Evolutionary conservation across 2,797 vertebrate species (phyloP).

Genomic region (Scolopax rusticola): DNA sequence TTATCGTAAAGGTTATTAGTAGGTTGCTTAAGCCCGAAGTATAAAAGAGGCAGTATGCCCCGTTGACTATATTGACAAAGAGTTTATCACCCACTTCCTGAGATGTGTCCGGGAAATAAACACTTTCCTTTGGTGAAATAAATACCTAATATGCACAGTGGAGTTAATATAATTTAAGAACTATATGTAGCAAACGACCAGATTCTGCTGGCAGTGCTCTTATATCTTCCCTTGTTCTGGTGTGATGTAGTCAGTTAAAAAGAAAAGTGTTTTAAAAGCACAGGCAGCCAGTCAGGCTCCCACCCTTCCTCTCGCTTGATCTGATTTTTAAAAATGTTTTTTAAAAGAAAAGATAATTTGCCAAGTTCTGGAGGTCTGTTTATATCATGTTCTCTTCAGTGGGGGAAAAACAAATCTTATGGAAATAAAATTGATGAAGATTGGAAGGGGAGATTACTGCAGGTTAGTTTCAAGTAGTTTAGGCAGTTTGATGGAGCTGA

Average conservation of each 20-base stretch:
- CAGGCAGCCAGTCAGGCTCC: not conserved
- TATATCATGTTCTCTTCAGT: not conserved
- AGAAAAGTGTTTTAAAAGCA: not conserved
- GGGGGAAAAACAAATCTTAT: not conserved
- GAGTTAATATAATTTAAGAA: not conserved
- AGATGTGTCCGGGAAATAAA: not conserved
- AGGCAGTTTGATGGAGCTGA: not conserved
- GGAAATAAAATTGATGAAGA: not conserved
- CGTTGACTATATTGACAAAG: rapidly evolving
- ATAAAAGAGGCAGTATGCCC: not conserved
- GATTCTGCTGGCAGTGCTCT: not conserved
- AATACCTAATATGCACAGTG: rapidly evolving
- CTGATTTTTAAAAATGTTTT: too few relatives aligned
- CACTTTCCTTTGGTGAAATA: not conserved
- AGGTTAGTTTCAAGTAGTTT: not conserved
- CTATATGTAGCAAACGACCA: rapidly evolving
- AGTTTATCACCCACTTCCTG: not conserved
- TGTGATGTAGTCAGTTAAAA: not conserved
- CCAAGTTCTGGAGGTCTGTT: not conserved
- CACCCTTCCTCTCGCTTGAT: not conserved
- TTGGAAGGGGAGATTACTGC: not conserved
- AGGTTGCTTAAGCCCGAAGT: not conserved
- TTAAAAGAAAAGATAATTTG: not conserved
- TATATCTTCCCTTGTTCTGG: not conserved
- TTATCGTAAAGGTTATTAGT: not conserved